Conservation (phyloP, 2,113 vertebrate species). For the Loxodonta africana region DNA sequence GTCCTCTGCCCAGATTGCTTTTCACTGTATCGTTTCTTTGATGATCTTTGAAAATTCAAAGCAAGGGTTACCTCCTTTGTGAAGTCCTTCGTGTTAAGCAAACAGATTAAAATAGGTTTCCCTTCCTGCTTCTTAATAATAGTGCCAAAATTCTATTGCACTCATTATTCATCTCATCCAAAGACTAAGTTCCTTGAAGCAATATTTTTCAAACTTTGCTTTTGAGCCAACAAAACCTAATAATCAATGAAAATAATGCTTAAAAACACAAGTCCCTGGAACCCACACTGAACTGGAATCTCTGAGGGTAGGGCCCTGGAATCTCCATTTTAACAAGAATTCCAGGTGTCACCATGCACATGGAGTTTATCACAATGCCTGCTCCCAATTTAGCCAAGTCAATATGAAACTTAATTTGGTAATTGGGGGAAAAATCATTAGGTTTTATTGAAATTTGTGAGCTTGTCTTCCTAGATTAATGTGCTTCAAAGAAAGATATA, state of each 20-base stretch:
- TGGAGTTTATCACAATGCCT: not conserved
- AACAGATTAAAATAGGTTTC: not conserved
- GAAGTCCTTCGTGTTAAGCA: not conserved
- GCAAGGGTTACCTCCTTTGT: not conserved
- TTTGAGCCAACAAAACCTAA: not conserved
- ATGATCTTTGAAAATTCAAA: not conserved
- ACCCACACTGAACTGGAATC: not conserved
- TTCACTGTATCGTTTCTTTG: not conserved
- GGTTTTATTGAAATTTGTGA: not conserved
- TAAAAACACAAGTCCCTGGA: not conserved
- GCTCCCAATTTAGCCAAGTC: not conserved
- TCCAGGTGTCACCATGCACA: not conserved
- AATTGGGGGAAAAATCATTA: not conserved
- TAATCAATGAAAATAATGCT: not conserved
- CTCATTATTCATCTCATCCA: not conserved
- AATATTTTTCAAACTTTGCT: not conserved
- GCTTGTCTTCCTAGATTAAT: not conserved
- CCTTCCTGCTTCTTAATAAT: not conserved
- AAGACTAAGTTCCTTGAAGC: not conserved
- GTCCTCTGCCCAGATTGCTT: not conserved
- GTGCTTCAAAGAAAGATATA: conserved; percentile 8
- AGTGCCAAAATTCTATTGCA: not conserved
- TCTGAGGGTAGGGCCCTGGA: not conserved
- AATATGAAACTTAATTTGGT: not conserved
- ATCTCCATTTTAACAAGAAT: not conserved